These are phyloP conservation scores for Amniataba percoides DNA, from an alignment of 2,797 vertebrate genomes.

Conservation along the genomic window DNA sequence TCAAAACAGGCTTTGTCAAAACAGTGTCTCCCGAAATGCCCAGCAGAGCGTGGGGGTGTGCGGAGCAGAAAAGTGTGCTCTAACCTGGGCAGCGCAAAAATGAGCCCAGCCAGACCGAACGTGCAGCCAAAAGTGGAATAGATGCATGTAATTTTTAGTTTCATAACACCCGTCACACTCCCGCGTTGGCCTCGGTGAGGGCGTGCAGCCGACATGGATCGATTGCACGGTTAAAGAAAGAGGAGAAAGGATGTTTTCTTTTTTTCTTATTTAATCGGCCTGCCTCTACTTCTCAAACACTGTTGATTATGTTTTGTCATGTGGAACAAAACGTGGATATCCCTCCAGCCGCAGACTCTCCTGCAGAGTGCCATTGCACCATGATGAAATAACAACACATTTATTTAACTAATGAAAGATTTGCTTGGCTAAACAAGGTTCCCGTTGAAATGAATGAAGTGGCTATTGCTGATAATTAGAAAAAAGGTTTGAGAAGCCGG, in stretches of 20 bases:
- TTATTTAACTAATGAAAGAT: conserved; percentile 37
- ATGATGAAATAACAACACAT: conserved; percentile 27
- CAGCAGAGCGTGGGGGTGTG: not conserved
- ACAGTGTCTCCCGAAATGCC: conserved; percentile 7
- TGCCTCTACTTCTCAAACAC: conserved; percentile 9
- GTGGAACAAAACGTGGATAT: conserved; percentile 32
- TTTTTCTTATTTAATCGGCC: not conserved
- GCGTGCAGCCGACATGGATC: conserved; percentile 3
- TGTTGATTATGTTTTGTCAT: conserved; percentile 33
- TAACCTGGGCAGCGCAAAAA: not conserved
- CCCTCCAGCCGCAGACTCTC: conserved; percentile 12
- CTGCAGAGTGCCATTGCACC: not conserved
- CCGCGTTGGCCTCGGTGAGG: not conserved
- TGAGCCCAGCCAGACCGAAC: conserved; percentile 6
- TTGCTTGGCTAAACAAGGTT: conserved; percentile 33
- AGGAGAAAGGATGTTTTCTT: not conserved
- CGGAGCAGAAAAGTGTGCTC: not conserved
- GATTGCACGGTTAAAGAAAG: conserved; percentile 8
- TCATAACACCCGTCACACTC: conserved; percentile 19
- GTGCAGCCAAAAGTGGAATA: not conserved
- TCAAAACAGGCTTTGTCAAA: conserved; percentile 25
- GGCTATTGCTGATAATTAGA: conserved; percentile 29
- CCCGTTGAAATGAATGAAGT: conserved; percentile 19
- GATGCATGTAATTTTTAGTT: not conserved
- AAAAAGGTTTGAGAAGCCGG: conserved; percentile 21